Percentiles rank a stretch among this genome's conserved stretches.
These are phyloP conservation scores for Lagopus leucura DNA, from an alignment of 2,113 vertebrate genomes.

Conservation along the genomic window DNA sequence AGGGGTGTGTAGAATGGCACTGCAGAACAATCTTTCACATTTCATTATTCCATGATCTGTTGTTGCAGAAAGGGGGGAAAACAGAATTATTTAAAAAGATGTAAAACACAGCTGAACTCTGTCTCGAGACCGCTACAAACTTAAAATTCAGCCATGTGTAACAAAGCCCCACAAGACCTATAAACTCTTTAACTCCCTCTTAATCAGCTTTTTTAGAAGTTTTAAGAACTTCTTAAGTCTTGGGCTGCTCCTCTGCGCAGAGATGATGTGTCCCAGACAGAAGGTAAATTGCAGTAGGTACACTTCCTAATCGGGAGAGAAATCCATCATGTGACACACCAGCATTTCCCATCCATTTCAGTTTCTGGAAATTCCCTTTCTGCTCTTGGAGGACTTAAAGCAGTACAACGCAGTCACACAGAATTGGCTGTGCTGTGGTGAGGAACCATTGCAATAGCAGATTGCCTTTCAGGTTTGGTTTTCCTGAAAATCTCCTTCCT, in stretches of 20 bases:
- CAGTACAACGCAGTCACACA: neutral
- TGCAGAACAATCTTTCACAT: neutral
- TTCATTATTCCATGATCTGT: neutral
- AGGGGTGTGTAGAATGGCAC: neutral
- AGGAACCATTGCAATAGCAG: neutral
- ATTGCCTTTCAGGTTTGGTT: neutral
- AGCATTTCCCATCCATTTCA: conserved; percentile 33
- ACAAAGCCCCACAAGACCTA: conserved; percentile 32
- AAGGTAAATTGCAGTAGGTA: conserved; percentile 30
- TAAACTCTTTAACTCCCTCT: conserved; percentile 60
- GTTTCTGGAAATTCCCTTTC: neutral
- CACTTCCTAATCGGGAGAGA: conserved; percentile 15
- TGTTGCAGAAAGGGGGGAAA: neutral
- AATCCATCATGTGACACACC: neutral
- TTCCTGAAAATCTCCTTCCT: neutral
- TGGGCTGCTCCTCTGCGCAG: conserved; percentile 17
- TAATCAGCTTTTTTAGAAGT: conserved; percentile 51
- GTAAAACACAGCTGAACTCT: conserved; percentile 22
- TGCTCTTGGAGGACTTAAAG: neutral
- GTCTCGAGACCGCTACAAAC: neutral
- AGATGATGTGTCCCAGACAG: conserved; percentile 45
- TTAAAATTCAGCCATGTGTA: conserved; percentile 43
- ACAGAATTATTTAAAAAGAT: neutral
- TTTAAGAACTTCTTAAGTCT: conserved; percentile 49
- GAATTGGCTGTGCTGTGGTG: neutral